These are phyloP conservation scores for Sciurus niger DNA, from an alignment of 2,113 vertebrate genomes.

Conservation along the genomic window DNA sequence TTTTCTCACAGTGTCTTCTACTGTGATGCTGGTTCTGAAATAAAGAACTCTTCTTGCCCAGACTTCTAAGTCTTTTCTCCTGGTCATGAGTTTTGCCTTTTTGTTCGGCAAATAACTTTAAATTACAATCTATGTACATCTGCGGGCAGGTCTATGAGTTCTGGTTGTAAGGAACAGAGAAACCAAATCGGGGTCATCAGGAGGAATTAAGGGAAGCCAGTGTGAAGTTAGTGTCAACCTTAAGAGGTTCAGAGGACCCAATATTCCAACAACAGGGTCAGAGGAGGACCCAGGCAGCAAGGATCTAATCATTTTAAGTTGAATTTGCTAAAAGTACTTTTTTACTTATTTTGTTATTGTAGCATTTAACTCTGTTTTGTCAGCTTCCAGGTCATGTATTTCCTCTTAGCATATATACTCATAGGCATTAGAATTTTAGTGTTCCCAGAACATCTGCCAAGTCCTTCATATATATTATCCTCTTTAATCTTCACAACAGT, in stretches of 20 bases:
- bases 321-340: not conserved
- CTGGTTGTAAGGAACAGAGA: not conserved
- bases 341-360: too few species aligned
- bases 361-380: too few species aligned
- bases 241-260: not conserved
- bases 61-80: not conserved
- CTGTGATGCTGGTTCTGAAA: not conserved
- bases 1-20: not conserved
- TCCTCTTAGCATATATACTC: too few species aligned
- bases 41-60: not conserved
- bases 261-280: not conserved
- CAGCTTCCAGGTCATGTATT: too few species aligned
- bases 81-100: not conserved
- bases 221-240: not conserved
- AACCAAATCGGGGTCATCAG: not conserved
- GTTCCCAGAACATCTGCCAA: not conserved
- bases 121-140: not conserved
- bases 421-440: too few species aligned
- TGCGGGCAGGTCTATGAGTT: not conserved
- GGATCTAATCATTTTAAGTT: not conserved
- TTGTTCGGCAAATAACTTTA: not conserved
- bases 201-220: not conserved
- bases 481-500: conserved; percentile 7
- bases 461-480: not conserved
- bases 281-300: not conserved